Evolutionary conservation across 2,888 invertebrate genomes (phyloP).

Genomic region (Monochamus alternatus): DNA sequence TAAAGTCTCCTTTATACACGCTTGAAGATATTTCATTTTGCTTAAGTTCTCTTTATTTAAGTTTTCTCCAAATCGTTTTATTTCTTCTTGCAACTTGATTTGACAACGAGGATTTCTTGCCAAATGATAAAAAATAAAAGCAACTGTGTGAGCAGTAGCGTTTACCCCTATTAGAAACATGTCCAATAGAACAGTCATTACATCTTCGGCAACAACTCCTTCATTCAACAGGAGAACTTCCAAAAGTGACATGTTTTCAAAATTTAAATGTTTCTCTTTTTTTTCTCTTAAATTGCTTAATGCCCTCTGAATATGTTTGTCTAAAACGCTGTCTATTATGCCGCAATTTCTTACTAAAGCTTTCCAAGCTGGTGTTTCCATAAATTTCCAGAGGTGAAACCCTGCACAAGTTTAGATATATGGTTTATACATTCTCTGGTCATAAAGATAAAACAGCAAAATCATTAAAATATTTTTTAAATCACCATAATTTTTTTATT

Average conservation of each 20-base stretch:
- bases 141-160: constrained; percentile 76
- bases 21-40: constrained; percentile 74
- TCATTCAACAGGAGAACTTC: constrained; percentile 75
- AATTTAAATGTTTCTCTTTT: constrained; percentile 53
- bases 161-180: constrained; percentile 80
- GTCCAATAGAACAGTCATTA: constrained; percentile 78
- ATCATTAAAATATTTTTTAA: too few species aligned
- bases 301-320: constrained; percentile 74
- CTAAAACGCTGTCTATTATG: constrained; percentile 76
- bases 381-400: constrained; percentile 78
- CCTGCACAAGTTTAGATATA: constrained; percentile 63
- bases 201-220: constrained; percentile 75
- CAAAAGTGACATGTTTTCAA: constrained; percentile 69
- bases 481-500: too few species aligned
- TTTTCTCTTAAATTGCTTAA: constrained; percentile 64
- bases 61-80: constrained; percentile 64
- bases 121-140: constrained; percentile 79
- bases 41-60: constrained; percentile 56
- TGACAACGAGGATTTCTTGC: constrained; percentile 79
- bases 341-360: constrained; percentile 76
- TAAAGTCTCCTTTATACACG: constrained; percentile 78
- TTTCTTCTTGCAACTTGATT: constrained; percentile 76
- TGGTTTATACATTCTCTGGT: neutral
- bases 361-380: constrained; percentile 76
- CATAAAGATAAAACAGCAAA: too few species aligned